Evolutionary conservation across 2,797 vertebrate genomes (phyloP).

Genomic region (Alfaro cultratus): DNA sequence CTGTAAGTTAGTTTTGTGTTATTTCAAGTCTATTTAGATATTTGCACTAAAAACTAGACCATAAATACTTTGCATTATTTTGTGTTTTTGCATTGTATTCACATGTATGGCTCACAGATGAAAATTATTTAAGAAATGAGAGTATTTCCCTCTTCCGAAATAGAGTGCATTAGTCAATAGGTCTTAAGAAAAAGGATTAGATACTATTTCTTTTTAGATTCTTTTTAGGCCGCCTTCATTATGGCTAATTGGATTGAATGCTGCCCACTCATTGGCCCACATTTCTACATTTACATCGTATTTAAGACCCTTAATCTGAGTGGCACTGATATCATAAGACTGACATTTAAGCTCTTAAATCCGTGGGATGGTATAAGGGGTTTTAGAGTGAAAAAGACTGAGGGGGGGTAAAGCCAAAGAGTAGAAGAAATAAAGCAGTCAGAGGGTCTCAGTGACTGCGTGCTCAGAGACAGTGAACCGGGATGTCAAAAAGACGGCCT

Average conservation of each 20-base stretch:
- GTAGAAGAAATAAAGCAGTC: constrained; percentile 48
- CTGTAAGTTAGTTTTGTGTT: no score
- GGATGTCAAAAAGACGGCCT: constrained; percentile 69
- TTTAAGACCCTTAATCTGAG: constrained; percentile 79
- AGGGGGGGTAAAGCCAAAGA: constrained; percentile 7
- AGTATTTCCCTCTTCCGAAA: constrained; percentile 40
- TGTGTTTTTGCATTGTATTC: not conserved
- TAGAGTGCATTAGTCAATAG: constrained; percentile 52
- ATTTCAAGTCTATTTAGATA: no score
- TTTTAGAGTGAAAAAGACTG: constrained; percentile 46
- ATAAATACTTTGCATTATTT: no score
- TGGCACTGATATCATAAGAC: constrained; percentile 81
- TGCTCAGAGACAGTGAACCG: constrained; percentile 59
- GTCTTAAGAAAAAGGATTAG: constrained; percentile 51
- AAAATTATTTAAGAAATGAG: constrained; percentile 17
- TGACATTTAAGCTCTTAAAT: constrained; percentile 83
- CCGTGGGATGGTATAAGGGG: constrained; percentile 70
- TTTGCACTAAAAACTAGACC: no score
- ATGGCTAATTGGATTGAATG: constrained; percentile 81
- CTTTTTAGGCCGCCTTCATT: constrained; percentile 73
- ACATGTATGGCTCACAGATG: constrained; percentile 5
- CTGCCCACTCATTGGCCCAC: constrained; percentile 80
- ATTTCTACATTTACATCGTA: constrained; percentile 78
- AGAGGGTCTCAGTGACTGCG: constrained; percentile 56
- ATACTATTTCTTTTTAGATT: constrained; percentile 67